A percentile compares a stretch with the other conserved stretches of the same genome.
These are phyloP conservation scores for Merops nubicus DNA, from an alignment of 2,113 vertebrate genomes.

Conservation along the genomic window DNA sequence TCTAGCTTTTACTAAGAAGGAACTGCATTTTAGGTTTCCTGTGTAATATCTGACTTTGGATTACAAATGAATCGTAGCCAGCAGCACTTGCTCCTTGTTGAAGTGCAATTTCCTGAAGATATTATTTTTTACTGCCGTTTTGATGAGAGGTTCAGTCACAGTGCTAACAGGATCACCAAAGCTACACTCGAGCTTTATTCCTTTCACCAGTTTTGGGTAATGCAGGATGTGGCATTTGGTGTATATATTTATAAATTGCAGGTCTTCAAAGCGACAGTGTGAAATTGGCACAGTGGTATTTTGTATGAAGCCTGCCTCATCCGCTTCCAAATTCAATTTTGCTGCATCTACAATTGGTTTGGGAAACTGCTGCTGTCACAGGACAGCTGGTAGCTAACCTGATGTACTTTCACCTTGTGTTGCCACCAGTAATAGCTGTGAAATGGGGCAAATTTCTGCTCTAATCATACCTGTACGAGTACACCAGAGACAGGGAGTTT, in stretches of 20 bases:
- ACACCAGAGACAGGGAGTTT: background rate
- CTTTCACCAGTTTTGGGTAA: background rate
- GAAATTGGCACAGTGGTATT: background rate
- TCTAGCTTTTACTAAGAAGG: conserved; percentile 10
- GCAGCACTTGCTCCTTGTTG: background rate
- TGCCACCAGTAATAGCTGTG: background rate
- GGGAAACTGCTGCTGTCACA: background rate
- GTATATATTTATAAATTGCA: background rate
- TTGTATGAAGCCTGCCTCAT: background rate
- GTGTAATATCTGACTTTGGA: background rate
- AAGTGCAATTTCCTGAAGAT: background rate
- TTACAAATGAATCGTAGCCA: background rate
- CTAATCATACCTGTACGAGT: fast-evolving
- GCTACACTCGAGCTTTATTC: background rate
- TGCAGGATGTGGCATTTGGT: background rate
- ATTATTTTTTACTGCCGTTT: background rate
- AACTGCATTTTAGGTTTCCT: background rate
- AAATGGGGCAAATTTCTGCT: background rate
- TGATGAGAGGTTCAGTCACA: background rate
- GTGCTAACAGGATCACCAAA: background rate
- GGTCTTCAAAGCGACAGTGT: background rate
- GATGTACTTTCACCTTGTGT: fast-evolving
- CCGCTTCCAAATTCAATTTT: background rate
- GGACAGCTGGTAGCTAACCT: background rate
- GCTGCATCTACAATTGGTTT: background rate